Evolutionary conservation across 2,888 invertebrate genomes (phyloP).

Genomic region (Sinodicranocentrus sp.): DNA sequence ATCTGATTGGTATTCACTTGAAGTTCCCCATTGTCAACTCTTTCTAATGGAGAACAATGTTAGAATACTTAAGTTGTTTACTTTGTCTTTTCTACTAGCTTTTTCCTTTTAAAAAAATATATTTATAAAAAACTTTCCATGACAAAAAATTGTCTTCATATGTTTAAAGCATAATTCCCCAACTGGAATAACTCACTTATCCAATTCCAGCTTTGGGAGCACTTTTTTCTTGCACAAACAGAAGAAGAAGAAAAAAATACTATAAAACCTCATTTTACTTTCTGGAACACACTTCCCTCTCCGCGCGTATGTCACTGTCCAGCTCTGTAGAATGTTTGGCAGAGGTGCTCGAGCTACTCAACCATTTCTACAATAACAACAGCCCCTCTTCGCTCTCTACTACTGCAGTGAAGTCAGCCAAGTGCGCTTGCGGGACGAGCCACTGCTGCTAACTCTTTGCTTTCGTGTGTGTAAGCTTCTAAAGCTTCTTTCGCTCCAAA

Average conservation of each 20-base stretch:
- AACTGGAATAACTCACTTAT: too few relatives aligned
- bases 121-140: too few relatives aligned
- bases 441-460: constrained; percentile 39
- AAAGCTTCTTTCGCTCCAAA: constrained; percentile 21
- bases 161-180: too few relatives aligned
- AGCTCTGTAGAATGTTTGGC: constrained; percentile 48
- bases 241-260: neutral
- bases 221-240: neutral
- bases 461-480: constrained; percentile 2
- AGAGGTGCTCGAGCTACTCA: constrained; percentile 39
- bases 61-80: too few relatives aligned
- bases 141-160: too few relatives aligned
- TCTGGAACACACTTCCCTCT: neutral
- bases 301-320: constrained; percentile 30
- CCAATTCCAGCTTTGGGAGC: too few relatives aligned
- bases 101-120: too few relatives aligned
- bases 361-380: constrained; percentile 37
- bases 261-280: neutral
- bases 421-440: constrained; percentile 61
- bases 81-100: too few relatives aligned
- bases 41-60: too few relatives aligned
- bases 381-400: constrained; percentile 8
- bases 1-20: neutral
- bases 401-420: constrained; percentile 60
- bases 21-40: too few relatives aligned